Conservation (phyloP, 1,140 invertebrate genomes). For the Halyomorpha halys region DNA sequence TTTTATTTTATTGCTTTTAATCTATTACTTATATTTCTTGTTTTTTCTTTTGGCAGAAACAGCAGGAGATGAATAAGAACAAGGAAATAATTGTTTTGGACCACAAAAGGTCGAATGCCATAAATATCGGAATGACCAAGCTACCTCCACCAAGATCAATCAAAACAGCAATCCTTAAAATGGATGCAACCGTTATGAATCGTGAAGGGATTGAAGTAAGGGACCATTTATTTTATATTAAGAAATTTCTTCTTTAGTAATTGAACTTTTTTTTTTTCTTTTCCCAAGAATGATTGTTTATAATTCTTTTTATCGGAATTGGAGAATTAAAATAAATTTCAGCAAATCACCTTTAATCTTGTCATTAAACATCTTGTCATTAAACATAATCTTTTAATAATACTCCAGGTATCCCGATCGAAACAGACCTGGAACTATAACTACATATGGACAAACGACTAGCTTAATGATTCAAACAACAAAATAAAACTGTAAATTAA, state of each 20-base stretch:
- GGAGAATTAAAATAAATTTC: too few relatives aligned
- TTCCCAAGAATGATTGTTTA: too few relatives aligned
- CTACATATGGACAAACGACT: too few relatives aligned
- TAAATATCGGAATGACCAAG: constrained; percentile 99
- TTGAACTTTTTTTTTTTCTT: neutral
- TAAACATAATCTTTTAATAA: too few relatives aligned
- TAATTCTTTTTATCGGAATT: too few relatives aligned
- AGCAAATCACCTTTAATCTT: too few relatives aligned
- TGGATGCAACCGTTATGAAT: constrained; percentile 97
- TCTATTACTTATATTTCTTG: neutral
- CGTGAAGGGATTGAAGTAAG: constrained; percentile 89
- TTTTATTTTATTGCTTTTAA: too few relatives aligned
- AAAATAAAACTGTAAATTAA: too few relatives aligned
- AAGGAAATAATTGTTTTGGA: constrained; percentile 94
- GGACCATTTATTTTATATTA: constrained; percentile 11
- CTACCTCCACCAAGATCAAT: constrained; percentile 93
- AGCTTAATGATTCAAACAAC: too few relatives aligned
- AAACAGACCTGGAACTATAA: too few relatives aligned
- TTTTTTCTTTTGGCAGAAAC: constrained; percentile 54
- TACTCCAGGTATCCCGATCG: too few relatives aligned
- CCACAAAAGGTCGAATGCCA: constrained; percentile 95
- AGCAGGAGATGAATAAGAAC: constrained; percentile 86
- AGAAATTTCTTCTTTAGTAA: neutral
- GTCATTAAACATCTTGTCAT: too few relatives aligned
- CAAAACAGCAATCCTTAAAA: constrained; percentile 96